Percentiles rank a stretch among this genome's conserved stretches.
Conservation (phyloP, 1,140 invertebrate species). For the Lepidostoma basale region DNA sequence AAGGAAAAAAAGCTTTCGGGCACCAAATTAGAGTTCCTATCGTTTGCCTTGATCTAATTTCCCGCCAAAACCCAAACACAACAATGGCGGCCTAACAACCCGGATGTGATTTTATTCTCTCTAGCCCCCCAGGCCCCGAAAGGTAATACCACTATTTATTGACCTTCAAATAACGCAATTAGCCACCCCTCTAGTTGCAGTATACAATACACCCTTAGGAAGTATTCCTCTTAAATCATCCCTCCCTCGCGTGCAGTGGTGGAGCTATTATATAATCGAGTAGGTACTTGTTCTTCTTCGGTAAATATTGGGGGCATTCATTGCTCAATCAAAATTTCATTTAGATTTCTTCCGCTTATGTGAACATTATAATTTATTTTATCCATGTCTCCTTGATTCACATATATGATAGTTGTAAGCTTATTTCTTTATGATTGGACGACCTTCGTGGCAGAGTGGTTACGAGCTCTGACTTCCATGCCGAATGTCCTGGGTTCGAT, state of each 20-base stretch:
- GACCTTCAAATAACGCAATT: slow-evolving; percentile 46
- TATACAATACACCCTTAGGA: slow-evolving; percentile 4
- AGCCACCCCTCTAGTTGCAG: slow-evolving; percentile 23
- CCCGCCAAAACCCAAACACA: not conserved
- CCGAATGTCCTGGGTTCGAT: too few species aligned
- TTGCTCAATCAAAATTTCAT: too few species aligned
- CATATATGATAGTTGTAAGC: too few species aligned
- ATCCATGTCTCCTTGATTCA: too few species aligned
- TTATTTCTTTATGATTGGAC: too few species aligned
- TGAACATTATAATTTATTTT: too few species aligned
- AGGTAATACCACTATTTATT: slow-evolving; percentile 46
- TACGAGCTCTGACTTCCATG: too few species aligned
- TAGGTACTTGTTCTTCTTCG: too few species aligned
- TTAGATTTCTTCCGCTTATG: too few species aligned
- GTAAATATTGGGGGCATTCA: too few species aligned
- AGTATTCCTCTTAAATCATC: slow-evolving; percentile 12
- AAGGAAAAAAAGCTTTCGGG: not conserved
- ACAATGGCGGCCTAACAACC: slow-evolving; percentile 31
- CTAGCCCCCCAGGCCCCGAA: not conserved
- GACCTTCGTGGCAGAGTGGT: too few species aligned
- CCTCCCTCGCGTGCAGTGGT: not conserved
- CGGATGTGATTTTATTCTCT: slow-evolving; percentile 21
- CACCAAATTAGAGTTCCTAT: not conserved
- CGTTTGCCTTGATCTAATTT: slow-evolving; percentile 3
- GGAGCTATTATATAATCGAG: slow-evolving; percentile 11